phyloP scores from a whole-genome alignment of 2,888 invertebrate species.

The Lepas anatifera region DNA sequence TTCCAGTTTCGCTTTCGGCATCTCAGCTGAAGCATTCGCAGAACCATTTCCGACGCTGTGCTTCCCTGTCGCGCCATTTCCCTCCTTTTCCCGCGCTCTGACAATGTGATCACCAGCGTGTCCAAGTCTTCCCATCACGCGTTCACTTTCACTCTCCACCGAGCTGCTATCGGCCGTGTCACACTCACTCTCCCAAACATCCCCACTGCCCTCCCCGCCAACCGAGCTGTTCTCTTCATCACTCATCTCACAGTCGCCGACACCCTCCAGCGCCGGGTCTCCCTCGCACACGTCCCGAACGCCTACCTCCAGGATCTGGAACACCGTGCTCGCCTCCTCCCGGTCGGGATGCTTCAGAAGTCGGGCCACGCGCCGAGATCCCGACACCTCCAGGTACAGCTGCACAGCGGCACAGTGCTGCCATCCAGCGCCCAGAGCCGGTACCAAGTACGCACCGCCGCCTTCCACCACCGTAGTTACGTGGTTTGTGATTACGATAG shows the following conservation, averaged over 20 bases:
- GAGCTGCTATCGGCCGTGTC: no score
- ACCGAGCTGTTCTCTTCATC: no score
- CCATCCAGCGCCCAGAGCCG: conserved; percentile 35
- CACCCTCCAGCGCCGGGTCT: no score
- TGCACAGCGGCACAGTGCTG: conserved; percentile 27
- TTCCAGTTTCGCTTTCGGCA: no score
- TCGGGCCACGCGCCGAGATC: not conserved
- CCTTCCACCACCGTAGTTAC: conserved; percentile 39
- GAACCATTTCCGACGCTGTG: no score
- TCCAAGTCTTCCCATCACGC: no score
- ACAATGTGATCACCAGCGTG: no score
- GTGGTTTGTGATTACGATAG: conserved; percentile 37
- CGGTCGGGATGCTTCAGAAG: not conserved
- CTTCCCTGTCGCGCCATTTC: no score
- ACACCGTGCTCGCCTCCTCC: not conserved
- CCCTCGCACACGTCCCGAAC: not conserved
- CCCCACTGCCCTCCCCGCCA: not conserved
- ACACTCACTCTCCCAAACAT: not conserved
- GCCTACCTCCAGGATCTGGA: not conserved
- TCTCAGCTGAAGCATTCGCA: no score
- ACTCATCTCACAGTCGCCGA: no score
- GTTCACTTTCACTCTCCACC: no score
- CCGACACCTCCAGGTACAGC: not conserved
- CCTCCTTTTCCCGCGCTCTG: no score
- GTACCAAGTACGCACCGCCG: conserved; percentile 34